A percentile compares a stretch with the other conserved stretches of the same genome.
Evolutionary conservation across 2,888 invertebrate genomes (phyloP).

Genomic region (Amblyjoppa fuscipennis): DNA sequence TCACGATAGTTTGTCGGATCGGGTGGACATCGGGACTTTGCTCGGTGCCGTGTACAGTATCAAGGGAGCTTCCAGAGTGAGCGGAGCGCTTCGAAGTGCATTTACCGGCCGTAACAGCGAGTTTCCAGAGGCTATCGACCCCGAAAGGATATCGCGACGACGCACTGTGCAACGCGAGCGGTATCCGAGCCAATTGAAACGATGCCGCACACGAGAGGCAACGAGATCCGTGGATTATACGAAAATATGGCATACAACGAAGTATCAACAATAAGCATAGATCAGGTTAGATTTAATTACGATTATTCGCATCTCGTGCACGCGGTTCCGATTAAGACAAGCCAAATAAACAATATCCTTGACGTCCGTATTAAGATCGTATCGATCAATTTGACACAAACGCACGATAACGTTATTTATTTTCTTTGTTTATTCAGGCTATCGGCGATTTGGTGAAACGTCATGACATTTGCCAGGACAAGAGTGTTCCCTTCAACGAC

Average conservation of each 20-base stretch:
- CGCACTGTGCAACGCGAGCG: not conserved
- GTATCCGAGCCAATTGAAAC: conserved; percentile 19
- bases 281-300: conserved; percentile 39
- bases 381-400: not conserved
- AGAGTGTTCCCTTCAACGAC: conserved; percentile 44
- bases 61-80: not conserved
- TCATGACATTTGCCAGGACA: conserved; percentile 59
- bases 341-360: not conserved
- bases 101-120: conserved; percentile 8
- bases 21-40: not conserved
- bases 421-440: conserved; percentile 41
- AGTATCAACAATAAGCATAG: conserved; percentile 56
- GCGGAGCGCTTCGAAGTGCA: not conserved
- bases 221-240: conserved; percentile 62
- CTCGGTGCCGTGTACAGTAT: not conserved
- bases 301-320: not conserved
- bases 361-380: not conserved
- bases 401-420: not conserved
- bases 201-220: conserved; percentile 61
- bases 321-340: not conserved
- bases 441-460: conserved; percentile 56
- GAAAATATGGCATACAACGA: conserved; percentile 66
- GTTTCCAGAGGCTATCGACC: conserved; percentile 24
- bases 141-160: not conserved
- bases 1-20: not conserved